phyloP scores from a whole-genome alignment of 2,797 vertebrate species.

The Steatocranus sp. region DNA sequence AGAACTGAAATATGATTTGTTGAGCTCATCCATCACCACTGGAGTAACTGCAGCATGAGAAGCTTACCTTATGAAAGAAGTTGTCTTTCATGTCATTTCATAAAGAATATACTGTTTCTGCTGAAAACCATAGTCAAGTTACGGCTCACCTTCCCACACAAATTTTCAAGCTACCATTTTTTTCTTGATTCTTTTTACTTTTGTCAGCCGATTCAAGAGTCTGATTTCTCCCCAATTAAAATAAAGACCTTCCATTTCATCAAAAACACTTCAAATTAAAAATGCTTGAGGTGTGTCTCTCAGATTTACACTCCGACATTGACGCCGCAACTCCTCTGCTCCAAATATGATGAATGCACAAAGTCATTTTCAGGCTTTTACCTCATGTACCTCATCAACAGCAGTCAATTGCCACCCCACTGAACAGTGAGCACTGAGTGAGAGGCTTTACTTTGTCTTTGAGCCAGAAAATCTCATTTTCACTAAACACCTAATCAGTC shows the following conservation, averaged over 20 bases:
- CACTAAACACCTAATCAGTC: slow-evolving; percentile 81
- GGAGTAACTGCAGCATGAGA: not conserved
- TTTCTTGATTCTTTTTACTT: not conserved
- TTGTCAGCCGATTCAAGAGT: not conserved
- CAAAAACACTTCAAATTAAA: not conserved
- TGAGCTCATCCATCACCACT: not conserved
- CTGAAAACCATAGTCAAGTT: not conserved
- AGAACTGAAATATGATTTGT: not conserved
- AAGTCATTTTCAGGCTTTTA: slow-evolving; percentile 66
- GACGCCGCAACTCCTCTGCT: slow-evolving; percentile 45
- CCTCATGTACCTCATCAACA: slow-evolving; percentile 73
- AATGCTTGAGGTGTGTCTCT: slow-evolving; percentile 19
- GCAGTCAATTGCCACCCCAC: slow-evolving; percentile 65
- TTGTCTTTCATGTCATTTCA: not conserved
- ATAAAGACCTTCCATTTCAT: not conserved
- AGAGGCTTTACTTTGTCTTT: slow-evolving; percentile 74
- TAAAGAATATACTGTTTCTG: not conserved
- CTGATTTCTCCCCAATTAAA: slow-evolving; percentile 32
- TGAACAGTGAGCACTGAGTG: slow-evolving; percentile 51
- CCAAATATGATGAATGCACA: slow-evolving; percentile 48
- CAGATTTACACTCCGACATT: slow-evolving; percentile 23
- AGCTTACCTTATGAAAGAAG: not conserved
- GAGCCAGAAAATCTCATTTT: slow-evolving; percentile 75
- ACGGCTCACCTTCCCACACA: not conserved
- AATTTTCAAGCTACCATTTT: not conserved